These are phyloP conservation scores for Limnephilus lunatus DNA, from an alignment of 2,888 invertebrate species.

Conservation along the genomic window DNA sequence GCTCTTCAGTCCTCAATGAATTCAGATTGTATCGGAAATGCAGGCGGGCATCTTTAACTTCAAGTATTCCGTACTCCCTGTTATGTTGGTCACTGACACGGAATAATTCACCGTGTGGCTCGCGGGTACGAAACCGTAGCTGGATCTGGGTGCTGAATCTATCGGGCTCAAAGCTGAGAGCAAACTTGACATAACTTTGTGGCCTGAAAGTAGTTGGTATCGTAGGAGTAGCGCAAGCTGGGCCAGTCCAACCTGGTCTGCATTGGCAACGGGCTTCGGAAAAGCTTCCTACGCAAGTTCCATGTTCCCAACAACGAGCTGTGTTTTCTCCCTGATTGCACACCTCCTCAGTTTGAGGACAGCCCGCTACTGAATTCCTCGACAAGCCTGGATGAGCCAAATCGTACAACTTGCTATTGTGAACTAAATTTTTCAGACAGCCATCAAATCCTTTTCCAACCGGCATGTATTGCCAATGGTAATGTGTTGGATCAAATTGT, in stretches of 20 bases:
- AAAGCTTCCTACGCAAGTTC: constrained; percentile 94
- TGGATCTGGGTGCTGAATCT: constrained; percentile 95
- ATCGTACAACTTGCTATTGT: constrained; percentile 97
- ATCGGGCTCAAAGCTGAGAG: constrained; percentile 95
- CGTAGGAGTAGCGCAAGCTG: constrained; percentile 90
- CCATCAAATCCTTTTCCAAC: constrained; percentile 95
- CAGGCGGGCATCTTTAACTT: constrained; percentile 92
- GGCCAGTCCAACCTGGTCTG: constrained; percentile 96
- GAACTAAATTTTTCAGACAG: constrained; percentile 95
- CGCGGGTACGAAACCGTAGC: constrained; percentile 94
- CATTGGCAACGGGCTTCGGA: constrained; percentile 95
- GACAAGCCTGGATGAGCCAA: constrained; percentile 94
- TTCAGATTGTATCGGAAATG: constrained; percentile 96
- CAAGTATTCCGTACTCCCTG: constrained; percentile 93
- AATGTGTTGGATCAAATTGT: constrained; percentile 91
- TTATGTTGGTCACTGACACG: constrained; percentile 96
- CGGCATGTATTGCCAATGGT: constrained; percentile 94
- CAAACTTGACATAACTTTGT: constrained; percentile 98
- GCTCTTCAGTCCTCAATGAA: constrained; percentile 92
- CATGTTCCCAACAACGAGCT: constrained; percentile 93
- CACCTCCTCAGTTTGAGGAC: constrained; percentile 94
- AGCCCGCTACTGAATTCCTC: constrained; percentile 91
- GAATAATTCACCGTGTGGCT: constrained; percentile 95
- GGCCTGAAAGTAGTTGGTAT: constrained; percentile 94
- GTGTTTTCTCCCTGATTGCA: constrained; percentile 91